Percentiles rank a stretch among this genome's conserved stretches.
These are phyloP conservation scores for Echinops telfairi DNA, from an alignment of 2,113 vertebrate genomes.

Conservation along the genomic window DNA sequence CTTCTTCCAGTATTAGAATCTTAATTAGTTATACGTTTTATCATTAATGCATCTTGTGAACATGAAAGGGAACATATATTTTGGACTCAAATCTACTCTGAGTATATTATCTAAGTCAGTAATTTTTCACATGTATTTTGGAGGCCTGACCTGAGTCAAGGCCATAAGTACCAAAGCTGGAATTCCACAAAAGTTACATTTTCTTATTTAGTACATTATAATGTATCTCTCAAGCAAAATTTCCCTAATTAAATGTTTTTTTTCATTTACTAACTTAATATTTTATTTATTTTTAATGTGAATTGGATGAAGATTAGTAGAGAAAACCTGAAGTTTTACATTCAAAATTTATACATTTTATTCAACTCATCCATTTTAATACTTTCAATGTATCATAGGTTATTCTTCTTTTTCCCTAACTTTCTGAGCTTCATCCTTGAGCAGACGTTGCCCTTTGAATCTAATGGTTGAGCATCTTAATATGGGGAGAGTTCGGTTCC, in stretches of 20 bases:
- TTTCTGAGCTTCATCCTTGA: too few relatives aligned
- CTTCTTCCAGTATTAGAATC: not conserved
- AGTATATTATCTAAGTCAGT: not conserved
- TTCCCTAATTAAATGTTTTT: not conserved
- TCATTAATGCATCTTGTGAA: not conserved
- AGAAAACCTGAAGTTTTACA: too few relatives aligned
- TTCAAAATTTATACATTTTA: too few relatives aligned
- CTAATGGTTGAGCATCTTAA: too few relatives aligned
- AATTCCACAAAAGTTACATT: not conserved
- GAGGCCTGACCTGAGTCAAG: not conserved
- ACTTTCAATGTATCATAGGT: too few relatives aligned
- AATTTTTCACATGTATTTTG: not conserved
- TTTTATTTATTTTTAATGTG: too few relatives aligned
- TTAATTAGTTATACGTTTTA: not conserved
- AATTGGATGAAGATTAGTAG: too few relatives aligned
- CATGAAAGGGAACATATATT: not conserved
- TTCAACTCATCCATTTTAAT: too few relatives aligned
- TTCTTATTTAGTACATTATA: not conserved
- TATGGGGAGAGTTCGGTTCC: too few relatives aligned
- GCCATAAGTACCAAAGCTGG: not conserved
- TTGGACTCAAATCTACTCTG: not conserved
- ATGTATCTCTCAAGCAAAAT: slow-evolving; percentile 11
- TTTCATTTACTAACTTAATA: too few relatives aligned
- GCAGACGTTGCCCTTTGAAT: too few relatives aligned
- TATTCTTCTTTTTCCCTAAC: too few relatives aligned